A percentile compares a stretch with the other conserved stretches of the same genome.
These are phyloP conservation scores for Antechinus stuartii DNA, from an alignment of 2,113 vertebrate genomes.

Conservation along the genomic window DNA sequence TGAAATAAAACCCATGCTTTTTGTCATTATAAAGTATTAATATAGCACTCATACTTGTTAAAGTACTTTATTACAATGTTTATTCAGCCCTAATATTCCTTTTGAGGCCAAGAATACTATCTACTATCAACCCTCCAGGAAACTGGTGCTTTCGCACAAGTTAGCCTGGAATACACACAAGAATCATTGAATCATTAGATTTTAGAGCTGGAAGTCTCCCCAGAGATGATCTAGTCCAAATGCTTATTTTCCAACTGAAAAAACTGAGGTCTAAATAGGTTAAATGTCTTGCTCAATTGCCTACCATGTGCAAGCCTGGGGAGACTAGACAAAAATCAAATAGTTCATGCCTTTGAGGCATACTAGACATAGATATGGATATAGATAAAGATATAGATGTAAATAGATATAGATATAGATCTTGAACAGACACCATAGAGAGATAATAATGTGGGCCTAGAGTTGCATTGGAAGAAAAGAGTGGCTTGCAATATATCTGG, in stretches of 20 bases:
- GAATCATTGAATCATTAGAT: slow-evolving; percentile 3
- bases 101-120: not conserved
- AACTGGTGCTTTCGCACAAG: not conserved
- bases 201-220: not conserved
- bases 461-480: not conserved
- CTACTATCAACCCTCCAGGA: not conserved
- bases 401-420: not conserved
- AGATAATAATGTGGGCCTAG: not conserved
- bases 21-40: not conserved
- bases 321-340: not conserved
- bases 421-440: not conserved
- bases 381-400: not conserved
- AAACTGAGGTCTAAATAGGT: slow-evolving; percentile 58
- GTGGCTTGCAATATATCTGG: not conserved
- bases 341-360: not conserved
- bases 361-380: not conserved
- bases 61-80: not conserved
- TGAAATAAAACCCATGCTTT: not conserved
- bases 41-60: slow-evolving; percentile 16
- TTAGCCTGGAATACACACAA: not conserved
- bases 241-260: slow-evolving; percentile 32
- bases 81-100: not conserved
- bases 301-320: not conserved
- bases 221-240: not conserved
- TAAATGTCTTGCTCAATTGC: not conserved